Conservation (phyloP, 2,888 invertebrate genomes). For the Himalopsyche kuldschensis region DNA sequence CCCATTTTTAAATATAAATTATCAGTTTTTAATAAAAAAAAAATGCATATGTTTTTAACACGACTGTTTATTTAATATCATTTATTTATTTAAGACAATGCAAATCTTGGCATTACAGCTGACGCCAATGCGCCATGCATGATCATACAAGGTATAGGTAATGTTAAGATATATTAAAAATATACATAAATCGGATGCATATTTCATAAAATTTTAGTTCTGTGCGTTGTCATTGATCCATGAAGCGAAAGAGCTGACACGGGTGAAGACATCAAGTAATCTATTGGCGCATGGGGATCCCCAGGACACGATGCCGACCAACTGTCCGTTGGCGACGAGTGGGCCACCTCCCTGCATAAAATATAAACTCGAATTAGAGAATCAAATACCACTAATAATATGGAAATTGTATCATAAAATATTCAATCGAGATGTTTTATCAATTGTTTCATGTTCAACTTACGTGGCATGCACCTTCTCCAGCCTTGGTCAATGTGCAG, state of each 20-base stretch:
- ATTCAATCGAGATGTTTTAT: background rate
- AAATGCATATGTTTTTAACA: too few species aligned
- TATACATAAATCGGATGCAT: too few species aligned
- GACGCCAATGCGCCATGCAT: too few species aligned
- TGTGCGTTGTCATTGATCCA: constrained; percentile 48
- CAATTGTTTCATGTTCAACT: constrained; percentile 42
- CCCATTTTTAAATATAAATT: too few species aligned
- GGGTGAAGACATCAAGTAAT: constrained; percentile 57
- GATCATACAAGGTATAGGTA: too few species aligned
- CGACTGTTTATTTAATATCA: too few species aligned
- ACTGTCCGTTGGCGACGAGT: constrained; percentile 47
- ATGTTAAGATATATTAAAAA: too few species aligned
- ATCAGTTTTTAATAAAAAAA: background rate
- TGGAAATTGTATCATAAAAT: too few species aligned
- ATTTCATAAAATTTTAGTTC: background rate
- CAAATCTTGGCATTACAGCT: too few species aligned
- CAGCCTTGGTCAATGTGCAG: constrained; percentile 60
- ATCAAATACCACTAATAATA: too few species aligned
- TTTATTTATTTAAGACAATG: too few species aligned
- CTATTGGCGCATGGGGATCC: constrained; percentile 59
- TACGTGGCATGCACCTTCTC: constrained; percentile 67
- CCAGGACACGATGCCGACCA: constrained; percentile 60
- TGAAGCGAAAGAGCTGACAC: constrained; percentile 51
- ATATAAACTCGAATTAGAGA: too few species aligned
- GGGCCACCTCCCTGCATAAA: constrained; percentile 57